These are phyloP conservation scores for Apamea anceps DNA, from an alignment of 2,888 invertebrate genomes.

Conservation along the genomic window DNA sequence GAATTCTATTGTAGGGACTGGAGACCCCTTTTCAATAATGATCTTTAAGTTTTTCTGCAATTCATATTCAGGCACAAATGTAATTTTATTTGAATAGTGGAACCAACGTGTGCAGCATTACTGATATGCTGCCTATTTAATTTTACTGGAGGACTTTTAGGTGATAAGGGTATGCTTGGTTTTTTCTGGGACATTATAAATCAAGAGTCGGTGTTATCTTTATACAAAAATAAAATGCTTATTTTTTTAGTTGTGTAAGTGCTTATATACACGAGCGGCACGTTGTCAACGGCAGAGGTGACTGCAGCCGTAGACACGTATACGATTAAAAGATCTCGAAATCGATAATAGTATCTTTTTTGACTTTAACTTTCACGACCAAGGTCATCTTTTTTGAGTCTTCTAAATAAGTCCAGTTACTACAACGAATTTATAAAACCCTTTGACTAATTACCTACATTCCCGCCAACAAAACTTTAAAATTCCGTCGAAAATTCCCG, in stretches of 20 bases:
- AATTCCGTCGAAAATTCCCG: slow-evolving; percentile 40
- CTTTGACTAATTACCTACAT: not conserved
- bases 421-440: not conserved
- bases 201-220: slow-evolving; percentile 3
- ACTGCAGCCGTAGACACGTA: not conserved
- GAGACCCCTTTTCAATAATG: slow-evolving; percentile 45
- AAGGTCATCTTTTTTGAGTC: not conserved
- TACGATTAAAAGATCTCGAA: not conserved
- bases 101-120: slow-evolving; percentile 42
- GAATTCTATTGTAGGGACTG: slow-evolving; percentile 23
- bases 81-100: slow-evolving; percentile 61
- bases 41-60: slow-evolving; percentile 54
- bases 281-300: not conserved
- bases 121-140: slow-evolving; percentile 50
- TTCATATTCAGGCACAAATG: slow-evolving; percentile 48
- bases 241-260: not conserved
- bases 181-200: slow-evolving; percentile 18
- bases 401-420: no score
- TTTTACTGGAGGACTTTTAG: slow-evolving; percentile 14
- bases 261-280: not conserved
- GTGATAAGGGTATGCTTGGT: slow-evolving; percentile 15
- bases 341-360: not conserved
- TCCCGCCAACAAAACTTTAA: slow-evolving; percentile 29
- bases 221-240: slow-evolving; percentile 21
- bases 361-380: not conserved